Base-by-base conservation (phyloP, 2,888 invertebrate genomes). In the Agrotis exclamationis region DNA sequence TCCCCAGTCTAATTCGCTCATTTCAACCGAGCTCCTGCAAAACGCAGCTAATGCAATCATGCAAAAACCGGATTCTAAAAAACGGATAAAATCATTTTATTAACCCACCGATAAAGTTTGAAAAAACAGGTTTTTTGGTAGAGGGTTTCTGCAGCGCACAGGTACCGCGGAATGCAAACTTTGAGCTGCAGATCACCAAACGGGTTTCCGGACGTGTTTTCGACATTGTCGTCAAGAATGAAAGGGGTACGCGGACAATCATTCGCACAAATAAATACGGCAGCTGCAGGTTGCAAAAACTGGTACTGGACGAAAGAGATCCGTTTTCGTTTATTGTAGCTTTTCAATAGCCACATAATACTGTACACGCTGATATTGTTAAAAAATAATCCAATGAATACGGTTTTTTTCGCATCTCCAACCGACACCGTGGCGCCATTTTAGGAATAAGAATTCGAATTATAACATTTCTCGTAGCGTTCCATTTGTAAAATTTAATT, bases 161-260 rank as follows among this genome's bases (percentile, higher is more conserved):
- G 94, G 91, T 92, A 92, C 64, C 79, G 85, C 92, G 93, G 91
- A 94, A 94, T 93, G 94, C 95, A 91, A 93, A 94, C 91, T 83
- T 72, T 48, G 90, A 80, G 92, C 93, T 93, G 93, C 92, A 92
- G 86, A 89, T 82, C 82, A 85, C 82, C 67, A 80, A 92, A 90
- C 93, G 66, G 87, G 93, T 93, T 92, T 86, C 75, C 58, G 76
- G 87, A 87, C 88, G 83, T 80, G 87, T 82, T 85, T 86, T 85
- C 79, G 58, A 73, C 74, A 85, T 70, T 82, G 79, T 82, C 75
- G 76, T 74, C 67, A 82, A 78, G 80, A 81, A 76, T 67, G 64
- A 77, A 84, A 85, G 82, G 85, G 85, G 74, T 80, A 83, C 47
- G 63, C 24, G 63, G 72, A 87, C 83, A 86, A 83, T 80, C 75